Evolutionary conservation across 2,888 invertebrate species (phyloP).

Genomic region (Achlya flavicornis): DNA sequence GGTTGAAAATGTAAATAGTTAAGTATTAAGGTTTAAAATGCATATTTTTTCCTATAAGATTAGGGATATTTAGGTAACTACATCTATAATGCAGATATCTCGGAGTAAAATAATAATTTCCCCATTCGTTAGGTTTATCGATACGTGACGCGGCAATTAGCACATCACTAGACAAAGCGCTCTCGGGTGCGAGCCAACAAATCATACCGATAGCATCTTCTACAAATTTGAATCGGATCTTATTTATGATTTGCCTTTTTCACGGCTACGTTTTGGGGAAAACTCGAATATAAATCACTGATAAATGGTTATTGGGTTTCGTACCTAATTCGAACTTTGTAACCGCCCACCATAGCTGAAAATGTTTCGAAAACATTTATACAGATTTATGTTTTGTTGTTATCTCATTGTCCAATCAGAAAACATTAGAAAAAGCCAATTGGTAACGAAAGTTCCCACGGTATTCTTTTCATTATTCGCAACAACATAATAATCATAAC

Average conservation of each 20-base stretch:
- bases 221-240: slow-evolving; percentile 85
- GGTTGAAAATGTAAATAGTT: too few species aligned
- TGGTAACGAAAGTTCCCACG: slow-evolving; percentile 60
- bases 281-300: slow-evolving; percentile 80
- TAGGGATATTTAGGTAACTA: not conserved
- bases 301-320: slow-evolving; percentile 76
- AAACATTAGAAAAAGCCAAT: slow-evolving; percentile 31
- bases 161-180: slow-evolving; percentile 80
- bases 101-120: slow-evolving; percentile 22
- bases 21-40: not conserved
- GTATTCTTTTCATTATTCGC: slow-evolving; percentile 66
- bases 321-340: slow-evolving; percentile 69
- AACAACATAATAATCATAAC: slow-evolving; percentile 82
- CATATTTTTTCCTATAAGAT: not conserved
- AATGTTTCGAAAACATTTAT: slow-evolving; percentile 38
- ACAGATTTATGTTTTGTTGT: slow-evolving; percentile 25
- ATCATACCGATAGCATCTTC: slow-evolving; percentile 84
- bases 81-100: not conserved
- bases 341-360: slow-evolving; percentile 46
- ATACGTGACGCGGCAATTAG: slow-evolving; percentile 73
- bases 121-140: slow-evolving; percentile 58
- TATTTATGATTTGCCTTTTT: slow-evolving; percentile 85
- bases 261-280: slow-evolving; percentile 82
- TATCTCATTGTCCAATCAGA: slow-evolving; percentile 42
- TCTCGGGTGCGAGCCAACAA: slow-evolving; percentile 82